Evolutionary conservation across 2,113 vertebrate genomes (phyloP), one percentile per base, ranked within the genome.

Genomic region (Vanacampus margaritifer): DNA sequence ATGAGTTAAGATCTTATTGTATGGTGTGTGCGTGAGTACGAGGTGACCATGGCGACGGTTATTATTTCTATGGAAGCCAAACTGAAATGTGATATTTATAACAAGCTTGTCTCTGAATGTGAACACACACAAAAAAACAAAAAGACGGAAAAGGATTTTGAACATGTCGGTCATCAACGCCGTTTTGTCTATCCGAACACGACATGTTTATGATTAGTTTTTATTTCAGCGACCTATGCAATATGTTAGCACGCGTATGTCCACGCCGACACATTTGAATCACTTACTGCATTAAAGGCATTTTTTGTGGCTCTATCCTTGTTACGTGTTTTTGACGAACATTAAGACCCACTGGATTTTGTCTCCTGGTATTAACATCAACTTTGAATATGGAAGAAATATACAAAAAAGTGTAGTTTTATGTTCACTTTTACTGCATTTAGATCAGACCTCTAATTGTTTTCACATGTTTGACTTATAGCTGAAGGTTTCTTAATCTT

Each of bases 21-120:
- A 9, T 23, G 21, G 21, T 51, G 0, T n/a, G 48, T 50, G 48
- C 10, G 21, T n/a, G 21, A n/a, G 48, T n/a, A 9, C 2, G 48
- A 17, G 45, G 0, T 14, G n/a, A 45, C 60, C 43, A 45, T n/a
- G 39, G n/a, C 39, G 14, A 63, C 7, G 24, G 41, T 37, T 43
- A n/a, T 81, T 79, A 83, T 86, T 89, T 87, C 84, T 89, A 84
- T 76, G 66, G 21, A 82, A 86, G 85, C 82, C 76, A 83, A 87
- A 87, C 76, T 79, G 76, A 69, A 67, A 73, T 32, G 71, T 83
- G 66, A 79, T 78, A 84, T 84, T 83, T 83, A 82, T 84, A 81
- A 68, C 8, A 75, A 81, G 74, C 72, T 81, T 58, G 80, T 82
- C 78, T 84, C 70, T 53, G 79, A 86, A 83, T 87, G 79, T 84